Evolutionary conservation across 2,888 invertebrate genomes (phyloP), one percentile per base, ranked within the genome.

Genomic region (Ormyrus nitidulus): DNA sequence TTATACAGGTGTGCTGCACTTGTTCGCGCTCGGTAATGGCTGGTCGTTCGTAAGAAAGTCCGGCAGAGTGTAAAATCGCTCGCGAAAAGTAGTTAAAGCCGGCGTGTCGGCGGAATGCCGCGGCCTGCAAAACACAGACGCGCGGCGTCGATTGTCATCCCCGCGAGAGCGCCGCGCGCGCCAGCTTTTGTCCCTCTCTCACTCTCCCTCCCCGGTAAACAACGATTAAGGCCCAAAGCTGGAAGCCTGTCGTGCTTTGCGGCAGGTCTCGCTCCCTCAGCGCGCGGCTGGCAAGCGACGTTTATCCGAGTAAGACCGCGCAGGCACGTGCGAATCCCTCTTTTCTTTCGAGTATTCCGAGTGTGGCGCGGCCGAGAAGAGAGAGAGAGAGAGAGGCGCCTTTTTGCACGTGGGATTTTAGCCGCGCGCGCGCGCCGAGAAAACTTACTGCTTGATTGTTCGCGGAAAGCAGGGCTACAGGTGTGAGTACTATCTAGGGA

Each of bases 391-490:
- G n/a, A 3, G 68, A 34, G 44, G 19, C 9, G 46, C 6, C 34
- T 74, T 79, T 59, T 70, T 70, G 49, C 71, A 19, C 19, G 19
- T 19, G 19, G n/a, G 7, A 49, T 73, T 61, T 75, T 54, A 58
- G 61, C 68, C 19, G 19, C 19, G 19, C 19, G 19, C 19, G 53
- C 5, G 19, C 19, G 53, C 5, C 62, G 58, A 3, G 68, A 70
- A 72, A 75, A 72, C 56, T 53, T 74, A 61, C 70, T 61, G 64
- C 78, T 54, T 81, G 75, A 78, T 81, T 78, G 78, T 81, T 81
- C 81, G 75, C 70, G 75, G 81, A 81, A 81, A 76, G 78, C 77
- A 65, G 44, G 58, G n/a, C 19, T 71, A 75, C 72, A 78, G 71
- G 77, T 78, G 77, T 74, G 77, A 81, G 61, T 77, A 77, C 77